phyloP scores from a whole-genome alignment of 2,888 invertebrate genomes.

The Eilema depressum region DNA sequence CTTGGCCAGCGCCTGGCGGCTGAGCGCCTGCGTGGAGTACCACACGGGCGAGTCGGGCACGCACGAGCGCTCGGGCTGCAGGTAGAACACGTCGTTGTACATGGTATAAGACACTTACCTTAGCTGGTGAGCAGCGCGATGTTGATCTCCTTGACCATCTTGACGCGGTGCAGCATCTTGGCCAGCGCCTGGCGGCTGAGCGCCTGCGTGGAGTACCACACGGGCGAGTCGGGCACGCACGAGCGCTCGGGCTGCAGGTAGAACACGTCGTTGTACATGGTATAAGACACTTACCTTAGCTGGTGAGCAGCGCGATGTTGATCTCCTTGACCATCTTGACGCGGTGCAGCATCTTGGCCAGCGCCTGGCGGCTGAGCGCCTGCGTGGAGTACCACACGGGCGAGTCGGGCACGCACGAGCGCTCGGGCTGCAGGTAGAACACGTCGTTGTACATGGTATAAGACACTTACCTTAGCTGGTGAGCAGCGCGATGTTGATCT shows the following conservation, averaged over 20 bases:
- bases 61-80: too few relatives aligned
- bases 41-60: too few relatives aligned
- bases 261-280: slow-evolving; percentile 96
- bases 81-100: too few relatives aligned
- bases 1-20: too few relatives aligned
- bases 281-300: too few relatives aligned
- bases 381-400: slow-evolving; percentile 98
- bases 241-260: slow-evolving; percentile 97
- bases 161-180: slow-evolving; percentile 97
- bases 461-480: too few relatives aligned
- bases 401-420: slow-evolving; percentile 97
- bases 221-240: slow-evolving; percentile 98
- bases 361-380: slow-evolving; percentile 92
- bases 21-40: too few relatives aligned
- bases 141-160: slow-evolving; percentile 97
- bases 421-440: slow-evolving; percentile 97
- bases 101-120: too few relatives aligned
- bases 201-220: slow-evolving; percentile 97
- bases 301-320: slow-evolving; percentile 93
- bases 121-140: slow-evolving; percentile 89
- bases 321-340: slow-evolving; percentile 97
- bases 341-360: slow-evolving; percentile 97
- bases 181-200: slow-evolving; percentile 93
- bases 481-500: slow-evolving; percentile 94
- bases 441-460: slow-evolving; percentile 96